Base-by-base conservation (phyloP, 1,140 invertebrate genomes). In the Mizuhopecten yessoensis region DNA sequence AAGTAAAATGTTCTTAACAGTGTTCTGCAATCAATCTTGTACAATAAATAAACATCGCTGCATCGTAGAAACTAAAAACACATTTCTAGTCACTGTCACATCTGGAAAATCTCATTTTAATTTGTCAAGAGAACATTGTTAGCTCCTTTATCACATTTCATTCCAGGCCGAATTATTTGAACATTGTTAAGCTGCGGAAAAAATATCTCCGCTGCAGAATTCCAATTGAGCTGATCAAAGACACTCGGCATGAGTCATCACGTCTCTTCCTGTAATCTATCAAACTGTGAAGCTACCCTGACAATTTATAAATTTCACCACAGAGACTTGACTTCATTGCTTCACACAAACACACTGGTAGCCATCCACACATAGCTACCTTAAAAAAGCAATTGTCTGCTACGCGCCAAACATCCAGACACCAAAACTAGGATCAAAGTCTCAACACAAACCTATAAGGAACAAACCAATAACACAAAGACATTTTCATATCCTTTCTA, bases 231-330 rank as follows among this genome's bases (percentile, higher is more conserved):
- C 57, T 75, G 57, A 75, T 75, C 57, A 75, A 75, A 75, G 57
- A 75, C 57, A 75, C 23, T 75, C 23, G 5, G 57, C 57, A 17
- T 75, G 57, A 75, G 57, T 75, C 57, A 75, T 75, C 57, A 29
- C 57, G 23, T 75, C 57, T 75, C 29, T 75, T 75, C 57, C 57
- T 75, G n/a, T n/a, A 75, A 75, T 75, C 57, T 75, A 75, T 75
- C 57, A 75, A n/a, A 75, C 57, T 75, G 23, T 0, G 57, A 75
- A 75, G 57, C 11, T 17, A 75, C 57, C 57, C 57, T 29, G 57
- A 75, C 57, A 75, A 75, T 75, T 75, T 75, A 75, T 75, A 75
- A 75, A 75, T 75, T 75, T 75, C 57, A 75, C 57, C 57, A 75
- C 57, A n/a, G 57, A 9, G 57, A 29, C 57, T 17, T 75, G n/a